These are phyloP conservation scores for Lasioglossum malachurum DNA, from an alignment of 2,888 invertebrate genomes.

Conservation along the genomic window DNA sequence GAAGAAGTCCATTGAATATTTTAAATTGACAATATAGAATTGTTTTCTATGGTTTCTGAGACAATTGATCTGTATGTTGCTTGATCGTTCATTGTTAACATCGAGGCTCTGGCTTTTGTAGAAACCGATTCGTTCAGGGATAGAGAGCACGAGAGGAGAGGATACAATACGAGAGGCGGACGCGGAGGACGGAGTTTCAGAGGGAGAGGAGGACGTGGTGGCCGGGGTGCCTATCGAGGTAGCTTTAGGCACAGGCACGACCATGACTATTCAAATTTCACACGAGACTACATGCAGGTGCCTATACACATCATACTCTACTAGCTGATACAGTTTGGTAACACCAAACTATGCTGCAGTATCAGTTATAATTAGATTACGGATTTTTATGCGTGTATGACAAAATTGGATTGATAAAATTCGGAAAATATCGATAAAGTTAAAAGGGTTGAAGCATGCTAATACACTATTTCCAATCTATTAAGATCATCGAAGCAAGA, in stretches of 20 bases:
- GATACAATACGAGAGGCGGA: conserved; percentile 77
- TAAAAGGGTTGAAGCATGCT: not conserved
- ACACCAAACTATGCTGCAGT: not conserved
- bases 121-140: conserved; percentile 81
- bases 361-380: not conserved
- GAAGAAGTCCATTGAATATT: too few species aligned
- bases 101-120: conserved; percentile 37
- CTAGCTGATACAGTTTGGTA: not conserved
- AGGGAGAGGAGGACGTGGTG: conserved; percentile 85
- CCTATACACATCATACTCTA: conserved; percentile 17
- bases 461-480: not conserved
- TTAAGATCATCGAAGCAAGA: not conserved
- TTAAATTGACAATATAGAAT: too few species aligned
- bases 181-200: conserved; percentile 82
- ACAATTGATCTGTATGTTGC: not conserved
- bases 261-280: conserved; percentile 85
- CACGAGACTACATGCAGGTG: conserved; percentile 85
- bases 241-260: conserved; percentile 85
- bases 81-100: not conserved
- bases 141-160: conserved; percentile 80
- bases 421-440: not conserved
- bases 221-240: conserved; percentile 85
- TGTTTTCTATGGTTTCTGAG: not conserved
- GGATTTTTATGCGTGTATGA: not conserved
- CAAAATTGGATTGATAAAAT: not conserved